A percentile compares a stretch with the other conserved stretches of the same genome.
These are phyloP conservation scores for Bombus haemorrhoidalis DNA, from an alignment of 1,140 invertebrate species.

Conservation along the genomic window DNA sequence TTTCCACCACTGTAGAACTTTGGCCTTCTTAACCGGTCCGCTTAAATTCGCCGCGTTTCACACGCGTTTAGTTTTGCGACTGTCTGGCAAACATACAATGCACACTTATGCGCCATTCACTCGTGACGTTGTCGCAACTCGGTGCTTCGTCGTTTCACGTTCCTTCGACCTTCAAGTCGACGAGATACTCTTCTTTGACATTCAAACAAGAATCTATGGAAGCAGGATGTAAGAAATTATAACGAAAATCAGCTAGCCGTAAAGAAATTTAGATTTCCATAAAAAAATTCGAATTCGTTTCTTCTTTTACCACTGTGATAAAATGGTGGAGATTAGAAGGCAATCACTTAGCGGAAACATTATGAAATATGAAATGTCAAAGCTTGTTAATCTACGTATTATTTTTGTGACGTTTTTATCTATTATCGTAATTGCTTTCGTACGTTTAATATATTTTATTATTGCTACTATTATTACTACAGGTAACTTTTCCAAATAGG, in stretches of 20 bases:
- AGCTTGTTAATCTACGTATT: no score
- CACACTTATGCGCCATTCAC: conserved; percentile 8
- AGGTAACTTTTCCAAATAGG: no score
- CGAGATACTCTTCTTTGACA: neutral
- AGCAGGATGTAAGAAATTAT: neutral
- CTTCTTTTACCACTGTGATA: neutral
- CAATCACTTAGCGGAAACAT: neutral
- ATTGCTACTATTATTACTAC: neutral
- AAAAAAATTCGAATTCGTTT: neutral
- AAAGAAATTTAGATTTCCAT: neutral
- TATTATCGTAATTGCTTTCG: no score
- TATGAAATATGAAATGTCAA: neutral
- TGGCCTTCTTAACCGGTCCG: neutral
- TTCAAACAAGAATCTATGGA: neutral
- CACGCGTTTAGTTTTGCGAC: neutral
- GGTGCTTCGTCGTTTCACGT: no score
- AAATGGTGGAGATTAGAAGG: neutral
- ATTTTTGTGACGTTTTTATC: no score
- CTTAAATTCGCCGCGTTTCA: neutral
- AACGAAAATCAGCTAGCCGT: neutral
- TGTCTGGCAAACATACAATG: neutral
- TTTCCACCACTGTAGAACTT: neutral
- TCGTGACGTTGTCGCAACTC: neutral
- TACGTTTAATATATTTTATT: neutral
- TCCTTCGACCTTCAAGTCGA: neutral